Percentiles rank a stretch among this genome's conserved stretches.
Conservation (phyloP, 2,113 vertebrate species). For the Sialia sialis region DNA sequence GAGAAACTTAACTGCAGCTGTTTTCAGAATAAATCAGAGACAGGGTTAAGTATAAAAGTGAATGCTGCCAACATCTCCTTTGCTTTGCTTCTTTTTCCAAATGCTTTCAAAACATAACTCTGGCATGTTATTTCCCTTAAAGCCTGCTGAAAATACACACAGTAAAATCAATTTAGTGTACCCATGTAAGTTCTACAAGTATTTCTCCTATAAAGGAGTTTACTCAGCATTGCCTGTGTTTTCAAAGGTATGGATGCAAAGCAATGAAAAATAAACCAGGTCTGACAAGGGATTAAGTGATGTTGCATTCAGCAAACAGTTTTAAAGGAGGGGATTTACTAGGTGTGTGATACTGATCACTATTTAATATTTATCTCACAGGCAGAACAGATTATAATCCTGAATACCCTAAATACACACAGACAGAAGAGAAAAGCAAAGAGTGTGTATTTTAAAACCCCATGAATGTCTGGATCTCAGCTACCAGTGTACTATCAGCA, state of each 20-base stretch:
- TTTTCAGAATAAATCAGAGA: background rate
- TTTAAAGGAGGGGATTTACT: background rate
- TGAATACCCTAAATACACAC: background rate
- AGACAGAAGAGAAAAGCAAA: background rate
- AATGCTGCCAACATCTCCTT: background rate
- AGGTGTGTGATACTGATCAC: background rate
- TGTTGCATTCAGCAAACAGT: background rate
- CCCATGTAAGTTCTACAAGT: background rate
- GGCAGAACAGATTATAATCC: background rate
- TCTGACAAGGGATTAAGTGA: background rate
- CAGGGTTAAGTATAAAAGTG: background rate
- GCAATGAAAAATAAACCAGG: background rate
- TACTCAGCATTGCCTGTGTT: background rate
- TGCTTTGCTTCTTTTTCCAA: background rate
- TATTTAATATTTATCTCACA: background rate
- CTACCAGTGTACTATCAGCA: background rate
- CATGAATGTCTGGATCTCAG: background rate
- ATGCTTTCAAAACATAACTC: background rate
- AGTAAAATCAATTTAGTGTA: background rate
- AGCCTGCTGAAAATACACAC: background rate
- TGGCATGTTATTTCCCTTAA: background rate
- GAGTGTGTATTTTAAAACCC: background rate
- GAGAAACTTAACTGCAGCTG: background rate
- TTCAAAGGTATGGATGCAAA: background rate
- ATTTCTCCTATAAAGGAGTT: background rate